Conservation (phyloP, 2,888 invertebrate genomes). For the Urechis unicinctus region DNA sequence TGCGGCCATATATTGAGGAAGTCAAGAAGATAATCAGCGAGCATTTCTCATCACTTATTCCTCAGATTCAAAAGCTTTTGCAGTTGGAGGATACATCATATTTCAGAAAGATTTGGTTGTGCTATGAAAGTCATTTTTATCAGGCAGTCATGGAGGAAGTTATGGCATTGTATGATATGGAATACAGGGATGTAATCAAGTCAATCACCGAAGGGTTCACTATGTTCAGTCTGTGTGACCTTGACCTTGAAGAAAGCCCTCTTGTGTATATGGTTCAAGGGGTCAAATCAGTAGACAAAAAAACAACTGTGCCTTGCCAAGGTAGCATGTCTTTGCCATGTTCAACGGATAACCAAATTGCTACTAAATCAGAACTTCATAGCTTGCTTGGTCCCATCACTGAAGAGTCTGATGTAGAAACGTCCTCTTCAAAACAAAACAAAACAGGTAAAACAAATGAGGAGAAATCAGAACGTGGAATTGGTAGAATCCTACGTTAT, state of each 20-base stretch:
- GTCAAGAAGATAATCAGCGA: background rate
- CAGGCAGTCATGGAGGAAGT: constrained; percentile 24
- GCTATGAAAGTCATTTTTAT: constrained; percentile 35
- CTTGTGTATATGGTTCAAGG: background rate
- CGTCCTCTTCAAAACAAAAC: too few species aligned
- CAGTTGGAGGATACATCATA: background rate
- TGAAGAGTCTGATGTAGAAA: too few species aligned
- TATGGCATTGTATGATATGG: constrained; percentile 26
- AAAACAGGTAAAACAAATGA: too few species aligned
- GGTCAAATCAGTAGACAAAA: too few species aligned
- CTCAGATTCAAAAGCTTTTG: background rate
- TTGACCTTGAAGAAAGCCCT: constrained; percentile 11
- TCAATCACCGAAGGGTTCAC: constrained; percentile 18
- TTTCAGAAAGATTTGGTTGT: constrained; percentile 30
- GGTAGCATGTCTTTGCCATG: too few species aligned
- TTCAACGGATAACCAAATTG: too few species aligned
- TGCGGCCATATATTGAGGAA: background rate
- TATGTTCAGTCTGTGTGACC: constrained; percentile 14
- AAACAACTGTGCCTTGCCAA: too few species aligned
- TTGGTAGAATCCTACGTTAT: too few species aligned
- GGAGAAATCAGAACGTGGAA: too few species aligned
- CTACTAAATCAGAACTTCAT: too few species aligned
- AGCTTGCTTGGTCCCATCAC: too few species aligned
- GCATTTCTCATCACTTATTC: background rate
- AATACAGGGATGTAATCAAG: constrained; percentile 14